Conservation (phyloP, 2,888 invertebrate genomes). For the Sesia bembeciformis region DNA sequence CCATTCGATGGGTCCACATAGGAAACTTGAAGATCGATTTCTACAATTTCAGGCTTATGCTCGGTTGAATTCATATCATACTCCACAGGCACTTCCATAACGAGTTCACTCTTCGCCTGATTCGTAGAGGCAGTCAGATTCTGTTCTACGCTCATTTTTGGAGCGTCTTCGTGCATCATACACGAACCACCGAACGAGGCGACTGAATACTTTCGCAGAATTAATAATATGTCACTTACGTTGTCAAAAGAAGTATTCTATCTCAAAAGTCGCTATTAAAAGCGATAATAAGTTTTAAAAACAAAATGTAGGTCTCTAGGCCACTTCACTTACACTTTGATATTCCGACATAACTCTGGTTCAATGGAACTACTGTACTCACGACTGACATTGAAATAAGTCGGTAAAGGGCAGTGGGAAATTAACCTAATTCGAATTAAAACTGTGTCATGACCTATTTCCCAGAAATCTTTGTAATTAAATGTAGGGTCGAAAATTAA, state of each 20-base stretch:
- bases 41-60: constrained; percentile 67
- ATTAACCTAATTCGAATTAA: constrained; percentile 57
- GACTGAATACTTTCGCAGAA: constrained; percentile 34
- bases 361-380: constrained; percentile 80
- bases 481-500: neutral
- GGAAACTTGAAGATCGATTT: constrained; percentile 77
- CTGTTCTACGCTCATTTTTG: constrained; percentile 79
- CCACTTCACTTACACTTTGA: constrained; percentile 89
- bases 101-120: constrained; percentile 62
- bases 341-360: constrained; percentile 82
- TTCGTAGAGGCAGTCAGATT: constrained; percentile 78
- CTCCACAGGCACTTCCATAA: constrained; percentile 57
- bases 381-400: constrained; percentile 76
- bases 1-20: constrained; percentile 76
- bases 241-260: constrained; percentile 67
- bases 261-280: constrained; percentile 72
- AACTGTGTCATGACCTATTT: constrained; percentile 62
- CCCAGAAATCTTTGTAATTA: constrained; percentile 8
- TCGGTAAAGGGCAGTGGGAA: constrained; percentile 71
- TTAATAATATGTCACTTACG: constrained; percentile 48
- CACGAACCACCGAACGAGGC: constrained; percentile 59
- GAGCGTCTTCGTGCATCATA: constrained; percentile 81
- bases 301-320: constrained; percentile 90
- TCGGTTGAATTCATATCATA: constrained; percentile 60
- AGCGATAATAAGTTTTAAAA: constrained; percentile 46